Conservation (phyloP, 2,797 vertebrate species). For the Mus minutoides region DNA sequence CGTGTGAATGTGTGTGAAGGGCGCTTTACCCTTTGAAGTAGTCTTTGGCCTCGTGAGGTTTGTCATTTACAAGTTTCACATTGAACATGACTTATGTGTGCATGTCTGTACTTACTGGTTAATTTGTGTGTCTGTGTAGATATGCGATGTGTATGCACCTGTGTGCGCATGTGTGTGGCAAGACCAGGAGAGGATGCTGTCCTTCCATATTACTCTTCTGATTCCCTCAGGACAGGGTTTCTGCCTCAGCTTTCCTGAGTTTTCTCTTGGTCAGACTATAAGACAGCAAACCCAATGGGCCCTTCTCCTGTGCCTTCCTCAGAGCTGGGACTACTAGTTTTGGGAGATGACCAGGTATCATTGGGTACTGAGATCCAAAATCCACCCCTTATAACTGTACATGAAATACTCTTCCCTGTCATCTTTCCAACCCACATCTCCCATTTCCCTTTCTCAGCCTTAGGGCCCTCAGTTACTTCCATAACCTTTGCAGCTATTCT, state of each 20-base stretch:
- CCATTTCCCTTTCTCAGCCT: background rate
- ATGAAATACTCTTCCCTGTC: background rate
- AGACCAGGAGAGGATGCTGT: background rate
- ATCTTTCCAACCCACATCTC: background rate
- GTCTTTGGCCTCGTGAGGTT: background rate
- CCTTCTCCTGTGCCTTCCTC: background rate
- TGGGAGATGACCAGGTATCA: background rate
- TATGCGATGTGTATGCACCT: background rate
- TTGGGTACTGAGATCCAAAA: background rate
- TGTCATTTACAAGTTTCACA: background rate
- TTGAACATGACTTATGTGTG: background rate
- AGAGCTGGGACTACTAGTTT: background rate
- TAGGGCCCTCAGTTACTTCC: background rate
- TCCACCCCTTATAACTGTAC: background rate
- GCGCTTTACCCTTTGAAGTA: background rate
- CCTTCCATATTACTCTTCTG: background rate
- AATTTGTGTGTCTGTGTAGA: background rate
- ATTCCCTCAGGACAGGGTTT: background rate
- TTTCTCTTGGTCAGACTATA: background rate
- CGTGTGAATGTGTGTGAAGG: rapidly evolving
- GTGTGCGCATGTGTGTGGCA: background rate
- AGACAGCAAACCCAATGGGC: background rate
- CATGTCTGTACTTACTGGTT: background rate
- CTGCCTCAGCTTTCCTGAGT: background rate
- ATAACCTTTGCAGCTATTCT: background rate